Percentiles rank a stretch among this genome's conserved stretches.
These are phyloP conservation scores for Nibea coibor DNA, from an alignment of 2,113 vertebrate genomes.

Conservation along the genomic window DNA sequence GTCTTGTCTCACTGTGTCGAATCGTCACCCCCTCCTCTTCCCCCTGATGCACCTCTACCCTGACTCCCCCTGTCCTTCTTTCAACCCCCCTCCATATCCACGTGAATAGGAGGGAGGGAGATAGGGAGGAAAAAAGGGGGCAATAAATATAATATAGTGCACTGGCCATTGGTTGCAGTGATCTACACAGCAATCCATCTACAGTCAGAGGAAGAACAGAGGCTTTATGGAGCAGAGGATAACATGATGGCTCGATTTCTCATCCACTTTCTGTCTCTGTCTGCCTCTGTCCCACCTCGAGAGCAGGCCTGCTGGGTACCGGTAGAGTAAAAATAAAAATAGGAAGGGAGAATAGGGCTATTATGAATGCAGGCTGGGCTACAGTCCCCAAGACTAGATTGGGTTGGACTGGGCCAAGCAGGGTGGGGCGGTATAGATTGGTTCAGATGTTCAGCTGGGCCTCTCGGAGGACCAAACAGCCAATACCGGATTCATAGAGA, in stretches of 20 bases:
- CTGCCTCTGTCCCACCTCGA: conserved; percentile 55
- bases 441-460: conserved; percentile 47
- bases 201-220: conserved; percentile 74
- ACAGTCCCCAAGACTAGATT: conserved; percentile 36
- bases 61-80: conserved; percentile 63
- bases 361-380: conserved; percentile 49
- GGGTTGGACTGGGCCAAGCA: conserved; percentile 37
- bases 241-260: conserved; percentile 79
- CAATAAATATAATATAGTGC: conserved; percentile 85
- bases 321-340: conserved; percentile 56
- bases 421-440: conserved; percentile 17
- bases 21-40: conserved; percentile 63
- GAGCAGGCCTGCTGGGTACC: conserved; percentile 52
- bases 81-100: conserved; percentile 49
- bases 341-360: conserved; percentile 32
- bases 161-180: conserved; percentile 75
- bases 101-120: conserved; percentile 42
- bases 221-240: conserved; percentile 83
- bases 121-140: conserved; percentile 49
- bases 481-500: conserved; percentile 60
- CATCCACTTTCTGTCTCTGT: conserved; percentile 74
- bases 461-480: conserved; percentile 44
- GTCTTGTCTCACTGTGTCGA: conserved; percentile 84
- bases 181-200: conserved; percentile 81
- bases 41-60: conserved; percentile 57